A percentile compares a stretch with the other conserved stretches of the same genome.
Evolutionary conservation across 2,113 vertebrate species (phyloP).

Genomic region (Chaetura pelagica): DNA sequence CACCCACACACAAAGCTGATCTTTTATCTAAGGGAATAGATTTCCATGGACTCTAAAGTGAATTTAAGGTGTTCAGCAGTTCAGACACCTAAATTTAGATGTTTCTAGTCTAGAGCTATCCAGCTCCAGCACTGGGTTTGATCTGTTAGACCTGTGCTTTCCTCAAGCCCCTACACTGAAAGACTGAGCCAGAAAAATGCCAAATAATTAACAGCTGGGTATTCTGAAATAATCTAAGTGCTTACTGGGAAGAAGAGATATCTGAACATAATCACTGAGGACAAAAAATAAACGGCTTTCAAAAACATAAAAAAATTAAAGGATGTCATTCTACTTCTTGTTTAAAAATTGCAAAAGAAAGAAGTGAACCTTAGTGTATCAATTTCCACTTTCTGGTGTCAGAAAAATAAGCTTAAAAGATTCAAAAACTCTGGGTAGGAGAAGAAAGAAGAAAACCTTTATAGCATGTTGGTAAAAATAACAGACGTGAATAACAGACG

Average conservation of each 20-base stretch:
- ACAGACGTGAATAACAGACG: neutral
- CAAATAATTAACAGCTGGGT: neutral
- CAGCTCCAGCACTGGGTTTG: neutral
- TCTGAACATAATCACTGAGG: neutral
- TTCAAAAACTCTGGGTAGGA: neutral
- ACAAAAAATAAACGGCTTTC: neutral
- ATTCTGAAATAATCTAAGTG: neutral
- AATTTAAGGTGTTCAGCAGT: neutral
- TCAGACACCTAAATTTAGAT: neutral
- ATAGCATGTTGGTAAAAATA: neutral
- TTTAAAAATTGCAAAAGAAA: neutral
- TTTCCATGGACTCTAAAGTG: neutral
- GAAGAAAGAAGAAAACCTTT: neutral
- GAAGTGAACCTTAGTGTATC: neutral
- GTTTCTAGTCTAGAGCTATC: neutral
- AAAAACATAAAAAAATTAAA: neutral
- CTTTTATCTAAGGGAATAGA: neutral
- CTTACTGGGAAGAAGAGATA: neutral
- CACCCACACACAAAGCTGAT: neutral
- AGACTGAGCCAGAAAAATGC: neutral
- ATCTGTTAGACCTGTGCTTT: neutral
- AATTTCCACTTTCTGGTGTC: neutral
- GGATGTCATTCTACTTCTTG: neutral
- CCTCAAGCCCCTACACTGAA: neutral
- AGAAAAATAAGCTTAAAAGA: neutral